Evolutionary conservation across 2,888 invertebrate species (phyloP).

Genomic region (Oxycera nigricornis): DNA sequence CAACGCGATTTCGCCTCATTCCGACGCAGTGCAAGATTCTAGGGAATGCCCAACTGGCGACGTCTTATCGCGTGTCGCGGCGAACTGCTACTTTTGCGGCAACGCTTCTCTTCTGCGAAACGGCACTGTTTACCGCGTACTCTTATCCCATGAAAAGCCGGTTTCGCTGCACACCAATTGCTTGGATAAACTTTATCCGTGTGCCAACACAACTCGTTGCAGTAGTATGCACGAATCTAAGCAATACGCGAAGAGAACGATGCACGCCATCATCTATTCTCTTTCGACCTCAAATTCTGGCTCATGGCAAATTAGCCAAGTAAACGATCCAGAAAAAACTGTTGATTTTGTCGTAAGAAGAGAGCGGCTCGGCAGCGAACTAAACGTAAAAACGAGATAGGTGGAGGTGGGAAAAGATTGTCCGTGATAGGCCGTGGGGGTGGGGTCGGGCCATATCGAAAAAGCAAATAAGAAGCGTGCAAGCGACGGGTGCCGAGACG

Average conservation of each 20-base stretch:
- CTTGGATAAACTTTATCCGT: constrained; percentile 32
- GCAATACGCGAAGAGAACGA: background rate
- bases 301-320: background rate
- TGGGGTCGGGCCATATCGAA: constrained; percentile 38
- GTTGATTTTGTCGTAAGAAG: constrained; percentile 20
- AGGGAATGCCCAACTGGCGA: background rate
- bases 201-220: background rate
- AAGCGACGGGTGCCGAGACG: background rate
- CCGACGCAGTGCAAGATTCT: too few species aligned
- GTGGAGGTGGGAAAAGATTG: constrained; percentile 20
- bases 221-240: background rate
- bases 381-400: background rate
- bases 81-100: too few species aligned
- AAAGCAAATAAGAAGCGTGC: constrained; percentile 29
- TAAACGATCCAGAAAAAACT: constrained; percentile 21
- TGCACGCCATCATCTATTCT: background rate
- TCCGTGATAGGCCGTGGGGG: constrained; percentile 25
- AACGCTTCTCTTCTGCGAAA: too few species aligned
- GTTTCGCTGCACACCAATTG: background rate
- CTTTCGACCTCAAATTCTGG: background rate
- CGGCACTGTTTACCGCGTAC: constrained; percentile 14
- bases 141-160: background rate
- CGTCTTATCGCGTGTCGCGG: too few species aligned
- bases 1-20: too few species aligned
- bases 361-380: background rate